These are phyloP conservation scores for Drosophila trichaetosa DNA, from an alignment of 2,888 invertebrate species.

Conservation along the genomic window DNA sequence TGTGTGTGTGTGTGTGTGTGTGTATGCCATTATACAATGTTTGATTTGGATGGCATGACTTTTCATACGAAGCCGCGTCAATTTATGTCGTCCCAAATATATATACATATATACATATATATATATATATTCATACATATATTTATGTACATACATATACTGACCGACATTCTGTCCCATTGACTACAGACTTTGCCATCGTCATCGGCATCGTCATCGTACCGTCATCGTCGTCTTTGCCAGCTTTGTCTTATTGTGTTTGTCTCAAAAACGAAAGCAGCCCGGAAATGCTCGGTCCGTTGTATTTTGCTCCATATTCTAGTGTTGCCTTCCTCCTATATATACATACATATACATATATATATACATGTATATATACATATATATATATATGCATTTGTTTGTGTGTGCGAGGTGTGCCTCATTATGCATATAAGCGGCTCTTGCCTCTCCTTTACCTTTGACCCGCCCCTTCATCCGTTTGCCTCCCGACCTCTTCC, in stretches of 20 bases:
- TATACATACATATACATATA: background rate
- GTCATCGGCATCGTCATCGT: constrained; percentile 41
- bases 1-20: constrained; percentile 10
- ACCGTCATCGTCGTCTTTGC: constrained; percentile 14
- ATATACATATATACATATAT: background rate
- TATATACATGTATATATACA: background rate
- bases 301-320: constrained; percentile 27
- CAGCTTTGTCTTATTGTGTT: constrained; percentile 34
- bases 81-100: constrained; percentile 54
- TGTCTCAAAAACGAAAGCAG: constrained; percentile 70
- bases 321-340: constrained; percentile 10
- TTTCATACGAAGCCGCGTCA: constrained; percentile 54
- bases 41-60: constrained; percentile 72
- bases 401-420: constrained; percentile 45
- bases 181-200: constrained; percentile 37
- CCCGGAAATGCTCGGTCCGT: constrained; percentile 70
- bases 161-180: constrained; percentile 51
- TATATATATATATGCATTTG: background rate
- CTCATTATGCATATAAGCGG: constrained; percentile 62
- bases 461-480: constrained; percentile 3
- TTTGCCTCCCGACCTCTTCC: background rate
- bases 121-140: background rate
- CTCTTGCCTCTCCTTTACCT: constrained; percentile 24
- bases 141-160: constrained; percentile 5
- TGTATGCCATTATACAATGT: constrained; percentile 64